phyloP scores from a whole-genome alignment of 1,140 invertebrate genomes.

The Drosophila sturtevanti region DNA sequence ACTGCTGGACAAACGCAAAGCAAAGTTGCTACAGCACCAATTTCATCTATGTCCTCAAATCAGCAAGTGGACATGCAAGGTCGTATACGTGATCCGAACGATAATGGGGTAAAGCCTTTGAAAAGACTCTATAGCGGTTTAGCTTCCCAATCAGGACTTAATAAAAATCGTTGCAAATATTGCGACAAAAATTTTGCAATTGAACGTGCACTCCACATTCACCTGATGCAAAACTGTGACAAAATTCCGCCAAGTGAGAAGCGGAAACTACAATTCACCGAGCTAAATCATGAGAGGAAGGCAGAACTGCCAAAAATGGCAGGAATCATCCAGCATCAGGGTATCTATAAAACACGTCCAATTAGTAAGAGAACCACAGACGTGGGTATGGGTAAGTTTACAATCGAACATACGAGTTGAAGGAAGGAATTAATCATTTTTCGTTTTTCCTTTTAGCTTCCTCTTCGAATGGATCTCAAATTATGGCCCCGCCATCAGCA shows the following conservation, averaged over 20 bases:
- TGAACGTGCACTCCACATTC: conserved; percentile 70
- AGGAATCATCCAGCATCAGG: not conserved
- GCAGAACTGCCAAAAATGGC: conserved; percentile 63
- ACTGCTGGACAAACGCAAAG: not conserved
- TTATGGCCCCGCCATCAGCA: conserved; percentile 50
- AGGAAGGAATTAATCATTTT: not conserved
- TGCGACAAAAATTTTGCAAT: conserved; percentile 76
- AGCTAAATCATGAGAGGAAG: conserved; percentile 70
- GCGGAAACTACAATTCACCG: conserved; percentile 68
- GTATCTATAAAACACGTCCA: not conserved
- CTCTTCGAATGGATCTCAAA: not conserved
- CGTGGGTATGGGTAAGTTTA: conserved; percentile 21
- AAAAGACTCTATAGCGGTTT: conserved; percentile 14
- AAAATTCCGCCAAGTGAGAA: conserved; percentile 74
- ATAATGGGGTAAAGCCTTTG: conserved; percentile 26
- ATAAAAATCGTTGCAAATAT: conserved; percentile 61
- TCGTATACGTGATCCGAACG: conserved; percentile 42
- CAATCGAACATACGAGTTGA: not conserved
- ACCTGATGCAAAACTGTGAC: conserved; percentile 70
- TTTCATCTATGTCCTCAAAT: conserved; percentile 18
- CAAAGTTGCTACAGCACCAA: not conserved
- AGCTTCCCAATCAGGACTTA: not conserved
- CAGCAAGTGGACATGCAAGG: too few species aligned
- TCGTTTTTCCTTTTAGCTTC: conserved; percentile 7
- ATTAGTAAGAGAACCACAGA: conserved; percentile 5